phyloP scores from a whole-genome alignment of 2,113 vertebrate genomes.

The Aplodontia rufa region DNA sequence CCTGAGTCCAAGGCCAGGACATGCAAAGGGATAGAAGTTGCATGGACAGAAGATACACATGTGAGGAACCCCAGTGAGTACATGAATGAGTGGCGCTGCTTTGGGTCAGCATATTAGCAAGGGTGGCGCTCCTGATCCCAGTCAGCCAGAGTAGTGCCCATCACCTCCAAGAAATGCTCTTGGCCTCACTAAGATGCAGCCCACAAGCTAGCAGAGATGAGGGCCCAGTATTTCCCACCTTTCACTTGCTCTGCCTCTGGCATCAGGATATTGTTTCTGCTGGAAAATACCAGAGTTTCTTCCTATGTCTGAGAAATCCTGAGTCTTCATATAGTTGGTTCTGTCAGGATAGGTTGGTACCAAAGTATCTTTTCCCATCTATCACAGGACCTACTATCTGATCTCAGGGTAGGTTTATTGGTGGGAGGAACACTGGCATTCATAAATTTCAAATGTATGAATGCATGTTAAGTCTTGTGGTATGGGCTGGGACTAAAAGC shows the following conservation, averaged over 20 bases:
- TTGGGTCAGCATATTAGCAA: neutral
- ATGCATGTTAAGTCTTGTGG: neutral
- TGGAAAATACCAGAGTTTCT: neutral
- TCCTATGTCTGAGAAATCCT: neutral
- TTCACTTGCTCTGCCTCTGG: neutral
- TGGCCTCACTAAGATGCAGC: neutral
- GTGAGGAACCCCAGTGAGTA: neutral
- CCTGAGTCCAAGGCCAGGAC: neutral
- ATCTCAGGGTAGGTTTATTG: neutral
- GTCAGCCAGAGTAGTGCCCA: neutral
- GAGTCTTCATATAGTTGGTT: neutral
- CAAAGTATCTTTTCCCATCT: neutral
- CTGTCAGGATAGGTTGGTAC: neutral
- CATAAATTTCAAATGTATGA: constrained; percentile 28
- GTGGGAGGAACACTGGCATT: neutral
- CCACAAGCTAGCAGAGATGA: neutral
- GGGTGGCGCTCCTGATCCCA: neutral
- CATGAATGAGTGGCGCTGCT: neutral
- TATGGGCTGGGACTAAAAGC: constrained; percentile 19
- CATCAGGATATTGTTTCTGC: neutral
- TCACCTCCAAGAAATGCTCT: neutral
- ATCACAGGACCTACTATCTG: neutral
- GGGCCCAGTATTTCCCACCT: neutral
- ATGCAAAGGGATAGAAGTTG: neutral
- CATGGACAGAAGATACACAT: neutral